A percentile compares a stretch with the other conserved stretches of the same genome.
Conservation (phyloP, 2,113 vertebrate genomes). For the Xenopus tropicalis region UCB_Xtro_10.0 CM004445.2:57775501-57776000, state of each 20-base stretch:
- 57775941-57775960: neutral
- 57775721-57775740: conserved; percentile 16
- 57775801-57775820: conserved; percentile 29
- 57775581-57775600: no score
- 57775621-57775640: no score
- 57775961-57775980: neutral
- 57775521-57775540: no score
- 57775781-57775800: conserved; percentile 15
- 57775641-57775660: no score
- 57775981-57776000: neutral
- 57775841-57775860: conserved; percentile 13
- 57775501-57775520: no score
- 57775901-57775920: conserved; percentile 12
- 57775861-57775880: conserved; percentile 22
- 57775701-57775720: conserved; percentile 16
- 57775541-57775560: no score
- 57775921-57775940: neutral
- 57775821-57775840: conserved; percentile 23
- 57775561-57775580: no score
- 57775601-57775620: no score
- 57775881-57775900: conserved; percentile 13
- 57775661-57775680: no score
- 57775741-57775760: conserved; percentile 15
- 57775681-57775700: neutral
- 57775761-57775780: conserved; percentile 33